These are phyloP conservation scores for Daboia siamensis DNA, from an alignment of 2,113 vertebrate genomes.

Conservation along the genomic window DNA sequence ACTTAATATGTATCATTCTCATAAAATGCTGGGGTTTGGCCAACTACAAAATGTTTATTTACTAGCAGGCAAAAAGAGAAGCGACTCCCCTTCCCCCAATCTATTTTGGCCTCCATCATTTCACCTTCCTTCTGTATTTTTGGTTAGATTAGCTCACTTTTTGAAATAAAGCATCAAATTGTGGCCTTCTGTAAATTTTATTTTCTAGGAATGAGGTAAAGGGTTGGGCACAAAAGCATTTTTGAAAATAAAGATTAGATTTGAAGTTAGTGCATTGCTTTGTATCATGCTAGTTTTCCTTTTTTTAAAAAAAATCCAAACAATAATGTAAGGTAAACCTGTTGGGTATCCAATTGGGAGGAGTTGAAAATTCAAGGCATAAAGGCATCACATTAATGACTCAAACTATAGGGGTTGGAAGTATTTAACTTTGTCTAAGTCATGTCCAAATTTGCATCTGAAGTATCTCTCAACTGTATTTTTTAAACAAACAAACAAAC, in stretches of 20 bases:
- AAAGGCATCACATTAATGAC: neutral
- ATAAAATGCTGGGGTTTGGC: neutral
- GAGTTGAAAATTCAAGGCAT: neutral
- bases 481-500: constrained; percentile 38
- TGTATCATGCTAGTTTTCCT: neutral
- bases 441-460: neutral
- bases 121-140: neutral
- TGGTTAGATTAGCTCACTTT: neutral
- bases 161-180: neutral
- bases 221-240: neutral
- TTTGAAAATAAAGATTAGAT: neutral
- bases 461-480: neutral
- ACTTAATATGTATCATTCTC: neutral
- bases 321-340: neutral
- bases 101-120: neutral
- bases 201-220: neutral
- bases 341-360: neutral
- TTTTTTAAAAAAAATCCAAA: neutral
- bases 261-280: neutral
- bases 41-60: neutral
- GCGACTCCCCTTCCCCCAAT: neutral
- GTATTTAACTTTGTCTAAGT: neutral
- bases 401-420: neutral
- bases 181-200: neutral
- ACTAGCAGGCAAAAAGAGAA: neutral